Evolutionary conservation across 2,797 vertebrate species (phyloP).

Genomic region (Setipinna tenuifilis): DNA sequence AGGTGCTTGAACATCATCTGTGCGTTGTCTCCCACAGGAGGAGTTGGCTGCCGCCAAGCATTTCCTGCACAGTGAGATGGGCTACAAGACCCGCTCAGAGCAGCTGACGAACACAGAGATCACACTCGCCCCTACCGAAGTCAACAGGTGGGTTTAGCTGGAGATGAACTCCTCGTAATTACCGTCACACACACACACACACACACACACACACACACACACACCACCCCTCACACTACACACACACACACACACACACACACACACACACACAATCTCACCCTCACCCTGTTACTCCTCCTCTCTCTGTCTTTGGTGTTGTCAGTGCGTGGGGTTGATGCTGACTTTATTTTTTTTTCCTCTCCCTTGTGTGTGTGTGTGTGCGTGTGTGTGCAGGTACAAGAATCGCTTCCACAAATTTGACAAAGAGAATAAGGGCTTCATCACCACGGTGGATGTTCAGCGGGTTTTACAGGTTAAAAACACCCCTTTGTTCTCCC

Average conservation of each 20-base stretch:
- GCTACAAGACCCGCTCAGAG: constrained; percentile 81
- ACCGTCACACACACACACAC: background rate
- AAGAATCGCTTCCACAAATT: constrained; percentile 84
- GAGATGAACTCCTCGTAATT: background rate
- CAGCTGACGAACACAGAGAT: constrained; percentile 81
- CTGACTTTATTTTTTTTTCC: constrained; percentile 8
- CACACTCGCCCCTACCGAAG: constrained; percentile 69
- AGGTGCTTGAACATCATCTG: background rate
- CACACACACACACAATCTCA: background rate
- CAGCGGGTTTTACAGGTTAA: constrained; percentile 81
- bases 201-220: too few relatives aligned
- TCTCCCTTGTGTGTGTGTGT: background rate
- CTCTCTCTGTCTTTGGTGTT: background rate
- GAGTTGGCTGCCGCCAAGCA: constrained; percentile 72
- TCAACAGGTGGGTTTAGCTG: constrained; percentile 72
- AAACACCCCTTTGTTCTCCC: constrained; percentile 45
- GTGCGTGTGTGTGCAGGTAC: constrained; percentile 67
- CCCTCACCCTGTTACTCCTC: background rate
- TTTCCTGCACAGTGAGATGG: constrained; percentile 83
- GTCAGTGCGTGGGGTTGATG: background rate
- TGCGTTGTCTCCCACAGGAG: constrained; percentile 63
- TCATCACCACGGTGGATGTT: constrained; percentile 81
- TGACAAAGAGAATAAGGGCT: constrained; percentile 83
- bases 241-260: background rate
- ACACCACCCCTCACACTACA: too few relatives aligned